Evolutionary conservation across 2,888 invertebrate species (phyloP).

Genomic region (Patella depressa): DNA sequence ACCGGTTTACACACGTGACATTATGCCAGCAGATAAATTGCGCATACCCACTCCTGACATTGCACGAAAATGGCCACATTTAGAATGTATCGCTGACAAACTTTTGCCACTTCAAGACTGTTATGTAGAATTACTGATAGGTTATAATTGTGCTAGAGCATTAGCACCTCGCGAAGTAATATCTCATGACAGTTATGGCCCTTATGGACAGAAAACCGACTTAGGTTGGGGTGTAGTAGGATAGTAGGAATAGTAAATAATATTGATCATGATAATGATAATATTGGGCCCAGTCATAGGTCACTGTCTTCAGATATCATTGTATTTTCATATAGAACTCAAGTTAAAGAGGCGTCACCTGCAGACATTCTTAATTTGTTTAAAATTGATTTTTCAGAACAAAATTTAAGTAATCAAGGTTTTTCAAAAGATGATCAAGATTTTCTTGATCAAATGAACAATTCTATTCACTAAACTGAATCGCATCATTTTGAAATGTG

Average conservation of each 20-base stretch:
- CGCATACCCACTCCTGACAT: conserved; percentile 42
- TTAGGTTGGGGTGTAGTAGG: conserved; percentile 41
- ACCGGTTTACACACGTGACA: conserved; percentile 31
- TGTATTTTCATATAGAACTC: background rate
- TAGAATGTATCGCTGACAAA: conserved; percentile 30
- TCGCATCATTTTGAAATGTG: background rate
- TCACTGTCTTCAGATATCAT: background rate
- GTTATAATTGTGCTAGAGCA: conserved; percentile 42
- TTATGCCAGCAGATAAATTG: conserved; percentile 37
- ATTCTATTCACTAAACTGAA: conserved; percentile 14
- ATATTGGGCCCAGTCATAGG: conserved; percentile 7
- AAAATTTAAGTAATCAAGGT: no score
- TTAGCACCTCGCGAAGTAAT: conserved; percentile 37
- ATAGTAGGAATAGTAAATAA: conserved; percentile 24
- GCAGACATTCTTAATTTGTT: conserved; percentile 18
- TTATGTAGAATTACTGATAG: conserved; percentile 40
- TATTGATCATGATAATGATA: background rate
- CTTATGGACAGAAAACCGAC: conserved; percentile 36
- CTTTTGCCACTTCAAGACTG: conserved; percentile 29
- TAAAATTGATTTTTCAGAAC: conserved; percentile 22
- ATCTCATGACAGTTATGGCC: conserved; percentile 29
- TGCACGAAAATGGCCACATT: conserved; percentile 39
- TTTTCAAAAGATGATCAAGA: conserved; percentile 8
- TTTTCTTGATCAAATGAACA: conserved; percentile 13
- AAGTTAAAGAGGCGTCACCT: background rate